phyloP scores from a whole-genome alignment of 2,113 vertebrate genomes.

The Neotragus moschatus region DNA sequence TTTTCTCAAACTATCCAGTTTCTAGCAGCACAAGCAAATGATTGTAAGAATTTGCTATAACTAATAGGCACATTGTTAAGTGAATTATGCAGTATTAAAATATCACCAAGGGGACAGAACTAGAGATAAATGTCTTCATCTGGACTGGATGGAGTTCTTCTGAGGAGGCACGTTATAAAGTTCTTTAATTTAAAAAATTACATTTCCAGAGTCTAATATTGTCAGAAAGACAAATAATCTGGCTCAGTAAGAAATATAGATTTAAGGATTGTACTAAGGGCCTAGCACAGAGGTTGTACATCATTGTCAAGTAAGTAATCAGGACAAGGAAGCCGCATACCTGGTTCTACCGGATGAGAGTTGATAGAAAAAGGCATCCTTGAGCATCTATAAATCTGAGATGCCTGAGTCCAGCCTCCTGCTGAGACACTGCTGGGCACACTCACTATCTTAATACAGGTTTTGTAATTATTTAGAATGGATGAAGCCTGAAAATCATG shows the following conservation, averaged over 20 bases:
- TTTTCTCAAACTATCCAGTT: background rate
- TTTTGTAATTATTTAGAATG: background rate
- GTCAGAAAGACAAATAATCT: conserved; percentile 66
- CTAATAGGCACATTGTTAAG: conserved; percentile 55
- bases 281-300: background rate
- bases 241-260: conserved; percentile 48
- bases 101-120: background rate
- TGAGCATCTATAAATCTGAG: background rate
- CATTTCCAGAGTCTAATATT: conserved; percentile 53
- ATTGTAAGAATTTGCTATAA: background rate
- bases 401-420: background rate
- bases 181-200: conserved; percentile 70
- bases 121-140: conserved; percentile 51
- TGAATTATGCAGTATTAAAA: conserved; percentile 60
- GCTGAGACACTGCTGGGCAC: too few species aligned
- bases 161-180: conserved; percentile 27
- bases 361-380: background rate
- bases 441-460: accelerated
- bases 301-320: background rate
- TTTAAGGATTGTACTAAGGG: conserved; percentile 34
- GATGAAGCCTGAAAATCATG: background rate
- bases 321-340: background rate
- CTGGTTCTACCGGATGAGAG: background rate
- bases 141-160: background rate
- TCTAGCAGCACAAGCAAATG: background rate